A percentile compares a stretch with the other conserved stretches of the same genome.
Conservation (phyloP, 1,140 invertebrate species). For the fruit fly (Drosophila melanogaster) region DNA sequence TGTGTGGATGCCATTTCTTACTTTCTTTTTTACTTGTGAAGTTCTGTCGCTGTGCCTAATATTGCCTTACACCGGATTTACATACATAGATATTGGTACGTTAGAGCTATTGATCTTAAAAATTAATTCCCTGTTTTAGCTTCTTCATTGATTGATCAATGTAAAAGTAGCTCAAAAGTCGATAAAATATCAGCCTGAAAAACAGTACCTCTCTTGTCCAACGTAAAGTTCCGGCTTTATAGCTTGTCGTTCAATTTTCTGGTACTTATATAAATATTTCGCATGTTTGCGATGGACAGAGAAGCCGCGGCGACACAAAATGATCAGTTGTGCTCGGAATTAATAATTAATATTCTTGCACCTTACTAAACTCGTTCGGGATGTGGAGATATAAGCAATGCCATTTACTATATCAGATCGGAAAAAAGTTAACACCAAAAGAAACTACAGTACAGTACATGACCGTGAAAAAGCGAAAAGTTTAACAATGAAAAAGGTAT, state of each 20-base stretch:
- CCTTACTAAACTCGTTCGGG: conserved; percentile 61
- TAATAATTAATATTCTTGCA: conserved; percentile 84
- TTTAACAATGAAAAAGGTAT: not conserved
- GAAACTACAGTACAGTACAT: conserved; percentile 29
- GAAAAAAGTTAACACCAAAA: conserved; percentile 3
- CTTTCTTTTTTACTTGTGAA: not conserved
- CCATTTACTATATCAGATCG: conserved; percentile 4
- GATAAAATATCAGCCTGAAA: conserved; percentile 13
- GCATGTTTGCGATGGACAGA: conserved; percentile 53
- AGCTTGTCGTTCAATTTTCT: conserved; percentile 63
- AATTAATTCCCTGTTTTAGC: not conserved
- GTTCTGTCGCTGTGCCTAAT: not conserved
- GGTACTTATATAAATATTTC: conserved; percentile 77
- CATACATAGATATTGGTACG: not conserved
- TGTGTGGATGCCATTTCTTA: not conserved
- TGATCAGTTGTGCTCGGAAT: conserved; percentile 79
- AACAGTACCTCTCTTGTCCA: conserved; percentile 12
- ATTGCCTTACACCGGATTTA: not conserved
- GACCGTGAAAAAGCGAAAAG: conserved; percentile 58
- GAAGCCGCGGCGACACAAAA: conserved; percentile 72
- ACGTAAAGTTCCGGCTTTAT: no score
- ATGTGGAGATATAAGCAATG: conserved; percentile 4
- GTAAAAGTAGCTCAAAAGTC: conserved; percentile 32
- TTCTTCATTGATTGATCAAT: conserved; percentile 33
- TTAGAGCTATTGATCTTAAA: not conserved